Percentiles rank a stretch among this genome's conserved stretches.
These are phyloP conservation scores for Notiomystis cincta DNA, from an alignment of 2,113 vertebrate species.

Conservation along the genomic window DNA sequence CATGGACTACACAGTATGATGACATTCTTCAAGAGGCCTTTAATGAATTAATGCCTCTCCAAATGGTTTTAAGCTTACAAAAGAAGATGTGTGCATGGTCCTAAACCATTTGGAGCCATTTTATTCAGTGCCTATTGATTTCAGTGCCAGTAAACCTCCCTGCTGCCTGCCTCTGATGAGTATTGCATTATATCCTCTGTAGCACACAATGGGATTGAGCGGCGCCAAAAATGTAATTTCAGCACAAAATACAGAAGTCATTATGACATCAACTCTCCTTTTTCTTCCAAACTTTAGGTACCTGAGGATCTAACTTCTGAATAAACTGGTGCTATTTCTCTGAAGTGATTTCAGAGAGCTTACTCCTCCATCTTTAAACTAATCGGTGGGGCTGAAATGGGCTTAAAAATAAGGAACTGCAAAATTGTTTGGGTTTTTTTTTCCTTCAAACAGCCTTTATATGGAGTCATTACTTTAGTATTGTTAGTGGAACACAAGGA, in stretches of 20 bases:
- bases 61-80: slow-evolving; percentile 66
- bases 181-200: slow-evolving; percentile 58
- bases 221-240: slow-evolving; percentile 69
- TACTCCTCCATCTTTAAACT: not conserved
- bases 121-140: slow-evolving; percentile 70
- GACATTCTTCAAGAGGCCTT: slow-evolving; percentile 58
- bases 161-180: slow-evolving; percentile 58
- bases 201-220: slow-evolving; percentile 56
- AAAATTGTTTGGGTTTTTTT: not conserved
- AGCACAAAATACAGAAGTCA: slow-evolving; percentile 60
- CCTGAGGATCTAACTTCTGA: not conserved
- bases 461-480: not conserved
- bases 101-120: slow-evolving; percentile 69
- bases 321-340: not conserved
- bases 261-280: slow-evolving; percentile 39
- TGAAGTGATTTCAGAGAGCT: not conserved
- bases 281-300: slow-evolving; percentile 13
- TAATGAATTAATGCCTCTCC: slow-evolving; percentile 70
- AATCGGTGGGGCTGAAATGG: not conserved
- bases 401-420: not conserved
- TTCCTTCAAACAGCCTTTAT: not conserved
- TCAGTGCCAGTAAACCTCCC: slow-evolving; percentile 67
- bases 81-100: slow-evolving; percentile 51
- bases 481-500: not conserved
- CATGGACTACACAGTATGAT: slow-evolving; percentile 26